Evolutionary conservation across 2,888 invertebrate species (phyloP).

Genomic region (Leucania comma): DNA sequence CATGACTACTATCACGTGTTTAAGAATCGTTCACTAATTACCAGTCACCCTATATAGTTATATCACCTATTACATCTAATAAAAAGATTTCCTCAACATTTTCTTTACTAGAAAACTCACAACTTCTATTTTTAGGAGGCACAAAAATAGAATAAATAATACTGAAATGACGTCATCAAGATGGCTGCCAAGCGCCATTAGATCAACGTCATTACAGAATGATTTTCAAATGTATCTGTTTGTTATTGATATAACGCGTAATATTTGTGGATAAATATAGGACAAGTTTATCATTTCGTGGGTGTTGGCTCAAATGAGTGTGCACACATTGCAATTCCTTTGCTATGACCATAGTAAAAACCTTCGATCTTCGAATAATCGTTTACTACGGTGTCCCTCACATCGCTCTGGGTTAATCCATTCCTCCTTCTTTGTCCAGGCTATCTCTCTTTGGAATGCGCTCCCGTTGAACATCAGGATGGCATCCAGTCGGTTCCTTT

Average conservation of each 20-base stretch:
- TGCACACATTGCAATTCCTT: too few species aligned
- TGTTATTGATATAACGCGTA: slow-evolving; percentile 38
- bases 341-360: too few species aligned
- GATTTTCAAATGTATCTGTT: slow-evolving; percentile 26
- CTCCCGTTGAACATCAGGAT: too few species aligned
- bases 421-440: too few species aligned
- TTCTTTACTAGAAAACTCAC: slow-evolving; percentile 23
- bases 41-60: too few species aligned
- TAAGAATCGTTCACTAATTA: too few species aligned
- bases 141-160: slow-evolving; percentile 41
- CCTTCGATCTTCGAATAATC: too few species aligned
- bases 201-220: slow-evolving; percentile 38
- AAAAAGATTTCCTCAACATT: not conserved
- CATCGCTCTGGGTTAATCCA: too few species aligned
- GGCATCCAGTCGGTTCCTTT: too few species aligned
- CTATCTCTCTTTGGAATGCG: too few species aligned
- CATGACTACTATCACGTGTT: too few species aligned
- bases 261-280: slow-evolving; percentile 37
- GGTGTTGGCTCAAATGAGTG: slow-evolving; percentile 7
- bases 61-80: not conserved
- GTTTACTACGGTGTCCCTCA: too few species aligned
- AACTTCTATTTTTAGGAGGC: slow-evolving; percentile 15
- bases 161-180: slow-evolving; percentile 38
- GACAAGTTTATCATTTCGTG: slow-evolving; percentile 11
- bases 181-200: slow-evolving; percentile 49